A percentile compares a stretch with the other conserved stretches of the same genome.
phyloP scores from a whole-genome alignment of 2,113 vertebrate species.

The Oostethus manadensis region DNA sequence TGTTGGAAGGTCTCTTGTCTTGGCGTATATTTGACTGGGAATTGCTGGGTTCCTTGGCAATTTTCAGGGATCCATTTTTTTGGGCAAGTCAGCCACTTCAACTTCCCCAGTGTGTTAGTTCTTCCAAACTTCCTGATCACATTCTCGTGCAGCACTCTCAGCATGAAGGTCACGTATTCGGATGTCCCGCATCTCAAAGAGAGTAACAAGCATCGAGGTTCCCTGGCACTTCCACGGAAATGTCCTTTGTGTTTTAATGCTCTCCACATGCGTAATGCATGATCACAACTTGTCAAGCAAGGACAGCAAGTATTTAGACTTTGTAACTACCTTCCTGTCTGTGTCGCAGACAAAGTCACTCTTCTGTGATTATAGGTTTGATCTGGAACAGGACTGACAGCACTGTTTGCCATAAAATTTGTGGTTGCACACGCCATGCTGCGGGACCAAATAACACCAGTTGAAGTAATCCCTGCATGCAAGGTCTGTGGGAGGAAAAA shows the following conservation, averaged over 20 bases:
- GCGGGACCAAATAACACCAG: slow-evolving; percentile 84
- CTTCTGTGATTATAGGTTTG: slow-evolving; percentile 70
- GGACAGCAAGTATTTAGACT: slow-evolving; percentile 35
- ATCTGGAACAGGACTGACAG: slow-evolving; percentile 79
- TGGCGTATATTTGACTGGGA: slow-evolving; percentile 27
- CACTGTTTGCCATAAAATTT: slow-evolving; percentile 82
- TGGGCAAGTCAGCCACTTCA: slow-evolving; percentile 28
- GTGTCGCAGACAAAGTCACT: slow-evolving; percentile 17
- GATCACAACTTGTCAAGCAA: slow-evolving; percentile 39
- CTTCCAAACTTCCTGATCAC: slow-evolving; percentile 33
- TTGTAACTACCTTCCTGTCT: slow-evolving; percentile 28
- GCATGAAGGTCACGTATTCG: slow-evolving; percentile 46
- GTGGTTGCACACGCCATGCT: slow-evolving; percentile 79
- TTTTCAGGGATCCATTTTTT: slow-evolving; percentile 19
- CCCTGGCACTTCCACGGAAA: slow-evolving; percentile 34
- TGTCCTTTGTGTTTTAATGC: slow-evolving; percentile 48
- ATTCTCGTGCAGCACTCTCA: slow-evolving; percentile 38
- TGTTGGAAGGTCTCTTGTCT: slow-evolving; percentile 15
- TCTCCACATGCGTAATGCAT: slow-evolving; percentile 35
- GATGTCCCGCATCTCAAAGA: slow-evolving; percentile 60
- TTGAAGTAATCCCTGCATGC: slow-evolving; percentile 68
- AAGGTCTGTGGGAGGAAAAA: slow-evolving; percentile 37
- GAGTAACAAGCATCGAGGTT: slow-evolving; percentile 32
- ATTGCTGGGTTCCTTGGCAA: slow-evolving; percentile 28
- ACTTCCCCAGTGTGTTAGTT: slow-evolving; percentile 27